Conservation (phyloP, 2,888 invertebrate species). For the Epiblema foenella region DNA sequence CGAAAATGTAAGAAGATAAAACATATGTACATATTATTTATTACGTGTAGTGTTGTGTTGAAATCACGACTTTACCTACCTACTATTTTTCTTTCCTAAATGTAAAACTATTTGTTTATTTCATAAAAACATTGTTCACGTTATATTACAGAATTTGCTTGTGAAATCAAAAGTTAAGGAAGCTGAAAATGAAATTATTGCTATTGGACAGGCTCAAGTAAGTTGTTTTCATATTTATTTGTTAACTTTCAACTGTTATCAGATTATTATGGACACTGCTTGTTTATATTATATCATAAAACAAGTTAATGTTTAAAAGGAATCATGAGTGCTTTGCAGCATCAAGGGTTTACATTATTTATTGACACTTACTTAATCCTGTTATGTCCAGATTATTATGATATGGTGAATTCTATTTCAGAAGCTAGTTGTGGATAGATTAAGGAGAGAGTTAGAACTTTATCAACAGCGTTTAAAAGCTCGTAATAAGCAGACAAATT, state of each 20-base stretch:
- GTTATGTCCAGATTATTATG: not conserved
- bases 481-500: conserved; percentile 73
- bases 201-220: conserved; percentile 86
- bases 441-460: conserved; percentile 83
- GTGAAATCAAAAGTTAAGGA: conserved; percentile 83
- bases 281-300: not conserved
- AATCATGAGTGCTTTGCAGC: not conserved
- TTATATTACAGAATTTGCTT: conserved; percentile 77
- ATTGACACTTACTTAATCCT: not conserved
- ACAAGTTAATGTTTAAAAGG: not conserved
- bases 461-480: conserved; percentile 79
- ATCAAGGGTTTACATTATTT: too few relatives aligned
- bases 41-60: conserved; percentile 16
- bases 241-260: not conserved
- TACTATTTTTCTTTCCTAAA: not conserved
- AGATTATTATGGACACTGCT: not conserved
- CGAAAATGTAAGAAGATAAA: conserved; percentile 75
- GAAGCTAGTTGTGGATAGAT: conserved; percentile 84
- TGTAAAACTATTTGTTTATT: not conserved
- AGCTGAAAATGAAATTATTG: conserved; percentile 85
- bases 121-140: not conserved
- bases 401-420: conserved; percentile 56
- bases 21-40: conserved; percentile 34
- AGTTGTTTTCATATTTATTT: conserved; percentile 53
- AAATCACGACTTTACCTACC: not conserved